A percentile compares a stretch with the other conserved stretches of the same genome.
These are phyloP conservation scores for Spodoptera litura DNA, from an alignment of 1,140 invertebrate genomes.

Conservation along the genomic window DNA sequence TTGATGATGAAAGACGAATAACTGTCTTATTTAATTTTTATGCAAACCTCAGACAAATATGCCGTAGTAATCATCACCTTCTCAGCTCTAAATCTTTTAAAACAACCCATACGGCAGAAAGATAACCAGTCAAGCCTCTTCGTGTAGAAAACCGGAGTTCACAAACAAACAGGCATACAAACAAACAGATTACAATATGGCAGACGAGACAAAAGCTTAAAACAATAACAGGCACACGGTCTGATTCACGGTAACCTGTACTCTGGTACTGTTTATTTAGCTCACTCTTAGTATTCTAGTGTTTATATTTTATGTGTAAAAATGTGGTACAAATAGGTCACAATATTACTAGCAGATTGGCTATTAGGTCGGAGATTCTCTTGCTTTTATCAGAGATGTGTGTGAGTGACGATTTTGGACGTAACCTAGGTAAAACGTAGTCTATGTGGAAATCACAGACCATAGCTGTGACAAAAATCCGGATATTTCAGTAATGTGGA, in stretches of 20 bases:
- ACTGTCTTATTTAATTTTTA: too few species aligned
- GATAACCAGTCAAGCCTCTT: not conserved
- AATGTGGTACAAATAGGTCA: too few species aligned
- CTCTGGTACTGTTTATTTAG: not conserved
- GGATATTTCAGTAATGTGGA: too few species aligned
- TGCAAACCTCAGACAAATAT: too few species aligned
- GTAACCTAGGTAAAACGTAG: too few species aligned
- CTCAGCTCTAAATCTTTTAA: not conserved
- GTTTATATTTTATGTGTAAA: not conserved
- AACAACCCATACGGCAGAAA: not conserved
- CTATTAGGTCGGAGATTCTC: too few species aligned
- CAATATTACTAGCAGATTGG: not conserved
- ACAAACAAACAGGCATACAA: not conserved
- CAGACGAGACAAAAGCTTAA: constrained; percentile 26
- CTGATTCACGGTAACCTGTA: constrained; percentile 2
- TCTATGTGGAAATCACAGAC: too few species aligned
- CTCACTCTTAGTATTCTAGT: not conserved
- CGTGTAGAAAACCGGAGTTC: constrained; percentile 12
- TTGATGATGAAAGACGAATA: too few species aligned
- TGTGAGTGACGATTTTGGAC: too few species aligned
- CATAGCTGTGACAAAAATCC: too few species aligned
- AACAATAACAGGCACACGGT: constrained; percentile 29
- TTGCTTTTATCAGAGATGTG: too few species aligned
- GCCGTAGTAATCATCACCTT: too few species aligned
- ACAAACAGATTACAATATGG: not conserved